These are phyloP conservation scores for Elachura formosa DNA, from an alignment of 2,113 vertebrate species.

Conservation along the genomic window DNA sequence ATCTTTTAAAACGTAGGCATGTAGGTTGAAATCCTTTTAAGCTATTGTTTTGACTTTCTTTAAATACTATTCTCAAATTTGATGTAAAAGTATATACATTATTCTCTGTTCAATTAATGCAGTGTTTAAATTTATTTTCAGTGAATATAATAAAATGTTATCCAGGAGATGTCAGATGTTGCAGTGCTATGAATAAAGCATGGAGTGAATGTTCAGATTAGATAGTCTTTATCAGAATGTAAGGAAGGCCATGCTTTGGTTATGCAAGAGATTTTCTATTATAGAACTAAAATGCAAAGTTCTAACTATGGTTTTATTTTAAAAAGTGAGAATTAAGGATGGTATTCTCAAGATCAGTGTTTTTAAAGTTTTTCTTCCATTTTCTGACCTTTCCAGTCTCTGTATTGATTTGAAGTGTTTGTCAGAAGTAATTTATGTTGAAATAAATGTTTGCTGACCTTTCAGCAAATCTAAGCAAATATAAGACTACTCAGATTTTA, in stretches of 20 bases:
- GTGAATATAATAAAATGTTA: not conserved
- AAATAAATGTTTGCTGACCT: conserved; percentile 13
- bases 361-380: not conserved
- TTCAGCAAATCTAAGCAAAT: not conserved
- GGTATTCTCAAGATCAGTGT: not conserved
- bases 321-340: not conserved
- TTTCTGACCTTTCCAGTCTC: not conserved
- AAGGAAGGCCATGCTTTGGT: not conserved
- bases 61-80: not conserved
- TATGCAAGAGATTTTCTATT: not conserved
- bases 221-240: not conserved
- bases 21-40: not conserved
- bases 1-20: not conserved
- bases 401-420: not conserved
- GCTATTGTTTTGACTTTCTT: not conserved
- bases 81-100: not conserved
- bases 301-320: not conserved
- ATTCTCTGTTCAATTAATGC: not conserved
- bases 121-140: not conserved
- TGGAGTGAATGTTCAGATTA: not conserved
- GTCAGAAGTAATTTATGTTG: not conserved
- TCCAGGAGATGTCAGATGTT: not conserved
- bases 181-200: not conserved
- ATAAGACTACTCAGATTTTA: not conserved
- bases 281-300: not conserved